Conservation (phyloP, 2,113 vertebrate species). For the Puffinus mauretanicus region DNA sequence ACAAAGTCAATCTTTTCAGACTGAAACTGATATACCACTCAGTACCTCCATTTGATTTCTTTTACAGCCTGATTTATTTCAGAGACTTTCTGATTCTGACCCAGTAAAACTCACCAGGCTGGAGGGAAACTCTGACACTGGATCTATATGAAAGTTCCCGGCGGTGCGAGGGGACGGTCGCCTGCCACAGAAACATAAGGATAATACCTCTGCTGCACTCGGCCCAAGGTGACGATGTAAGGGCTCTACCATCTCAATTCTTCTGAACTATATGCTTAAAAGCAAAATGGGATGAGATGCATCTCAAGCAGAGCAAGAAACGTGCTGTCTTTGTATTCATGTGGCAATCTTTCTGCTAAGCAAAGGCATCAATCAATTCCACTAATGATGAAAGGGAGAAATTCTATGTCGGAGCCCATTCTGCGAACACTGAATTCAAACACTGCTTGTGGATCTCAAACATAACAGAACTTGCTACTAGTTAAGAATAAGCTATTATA, state of each 20-base stretch:
- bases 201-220: neutral
- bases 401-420: neutral
- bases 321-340: neutral
- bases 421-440: neutral
- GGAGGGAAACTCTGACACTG: neutral
- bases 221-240: neutral
- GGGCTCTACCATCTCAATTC: constrained; percentile 13
- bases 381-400: neutral
- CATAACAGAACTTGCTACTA: neutral
- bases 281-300: constrained; percentile 5
- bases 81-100: neutral
- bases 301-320: neutral
- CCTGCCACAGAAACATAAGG: neutral
- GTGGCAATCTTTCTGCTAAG: neutral
- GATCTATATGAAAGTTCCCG: neutral
- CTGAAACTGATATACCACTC: neutral
- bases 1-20: neutral
- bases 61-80: neutral
- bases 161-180: rapidly evolving
- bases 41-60: neutral
- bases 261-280: constrained; percentile 33
- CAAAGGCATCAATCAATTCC: neutral
- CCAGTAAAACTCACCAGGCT: neutral
- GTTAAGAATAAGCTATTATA: neutral
- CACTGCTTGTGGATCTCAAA: neutral